Evolutionary conservation across 1,140 invertebrate species (phyloP), one percentile per base, ranked within the genome.

Genomic region (Plodia interpunctella): DNA sequence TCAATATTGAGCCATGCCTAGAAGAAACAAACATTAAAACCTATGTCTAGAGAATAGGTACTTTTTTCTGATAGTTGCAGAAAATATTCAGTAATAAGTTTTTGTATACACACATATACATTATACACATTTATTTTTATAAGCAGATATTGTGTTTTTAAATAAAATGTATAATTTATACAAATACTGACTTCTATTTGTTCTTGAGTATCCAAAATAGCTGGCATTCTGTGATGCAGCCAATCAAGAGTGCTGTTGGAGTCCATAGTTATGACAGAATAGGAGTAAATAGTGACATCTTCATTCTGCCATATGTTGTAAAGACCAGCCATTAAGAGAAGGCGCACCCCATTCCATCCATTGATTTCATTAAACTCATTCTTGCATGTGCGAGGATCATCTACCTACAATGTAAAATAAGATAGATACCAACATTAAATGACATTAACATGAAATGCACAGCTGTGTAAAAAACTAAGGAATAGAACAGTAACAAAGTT

Each of bases 181-280:
- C 21, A 20, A 57, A 54, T 49, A 74, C 81, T 83, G 81, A 94
- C 94, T 65, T 92, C 80, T 65, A 95, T 91, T 85, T 95, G 92
- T 78, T 94, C 88, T 25, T 94, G 92, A 51, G 90, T 92, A 25
- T 93, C 91, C 18, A 97, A 83, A 72, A 96, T 92, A 28, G 95
- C 93, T 56, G 96, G 96, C 92, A 95, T 94, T 76, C 96, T 91
- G 72, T 96, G 92, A 90, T 97, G 96, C 51, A 96, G 85, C 92
- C 93, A 94, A 28, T 91, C 91, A 51, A 96, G 82, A 11, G 93
- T 91, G 19, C 91, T 75, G 59, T 94, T 94, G 1, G 95, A 93
- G 52, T 94, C 93, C 87, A 94, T 94, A 28, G 96, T 97, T 38
- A 97, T 93, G 5, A 97, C 87, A 35, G 94, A 92, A 79, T 95